Conservation (phyloP, 2,113 vertebrate species). For the Cryptotis parvus region DNA sequence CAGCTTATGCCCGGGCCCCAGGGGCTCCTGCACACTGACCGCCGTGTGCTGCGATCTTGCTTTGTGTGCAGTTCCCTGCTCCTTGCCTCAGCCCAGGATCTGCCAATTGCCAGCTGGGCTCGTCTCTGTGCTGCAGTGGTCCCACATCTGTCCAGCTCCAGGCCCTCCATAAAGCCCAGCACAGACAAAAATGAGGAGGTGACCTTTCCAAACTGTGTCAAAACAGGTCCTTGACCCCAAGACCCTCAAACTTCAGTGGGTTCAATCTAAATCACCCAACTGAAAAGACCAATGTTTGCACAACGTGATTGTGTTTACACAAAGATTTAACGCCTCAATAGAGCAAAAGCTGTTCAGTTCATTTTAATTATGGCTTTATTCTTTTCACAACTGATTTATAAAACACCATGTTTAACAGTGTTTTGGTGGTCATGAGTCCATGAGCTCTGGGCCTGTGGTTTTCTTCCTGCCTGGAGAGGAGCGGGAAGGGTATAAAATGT, state of each 20-base stretch:
- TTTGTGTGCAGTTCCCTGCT: conserved; percentile 67
- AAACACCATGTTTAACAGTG: conserved; percentile 63
- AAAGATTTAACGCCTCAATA: conserved; percentile 78
- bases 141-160: conserved; percentile 48
- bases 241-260: conserved; percentile 76
- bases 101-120: conserved; percentile 80
- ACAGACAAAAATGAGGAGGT: conserved; percentile 76
- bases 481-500: neutral
- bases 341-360: conserved; percentile 78
- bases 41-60: conserved; percentile 40
- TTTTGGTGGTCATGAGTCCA: conserved; percentile 48
- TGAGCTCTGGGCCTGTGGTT: conserved; percentile 47
- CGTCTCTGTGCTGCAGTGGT: conserved; percentile 67
- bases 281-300: conserved; percentile 72
- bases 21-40: conserved; percentile 60
- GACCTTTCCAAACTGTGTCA: conserved; percentile 86
- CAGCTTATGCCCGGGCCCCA: conserved; percentile 65
- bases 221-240: conserved; percentile 82
- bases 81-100: conserved; percentile 65
- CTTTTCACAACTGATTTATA: conserved; percentile 29
- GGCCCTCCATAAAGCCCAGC: conserved; percentile 34
- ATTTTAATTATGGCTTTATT: conserved; percentile 83
- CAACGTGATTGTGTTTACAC: conserved; percentile 77
- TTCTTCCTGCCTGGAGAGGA: neutral
- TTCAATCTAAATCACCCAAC: conserved; percentile 44